Evolutionary conservation across 2,888 invertebrate species (phyloP), one percentile per base, ranked within the genome.

Genomic region (Zaprionus bogoriensis): DNA sequence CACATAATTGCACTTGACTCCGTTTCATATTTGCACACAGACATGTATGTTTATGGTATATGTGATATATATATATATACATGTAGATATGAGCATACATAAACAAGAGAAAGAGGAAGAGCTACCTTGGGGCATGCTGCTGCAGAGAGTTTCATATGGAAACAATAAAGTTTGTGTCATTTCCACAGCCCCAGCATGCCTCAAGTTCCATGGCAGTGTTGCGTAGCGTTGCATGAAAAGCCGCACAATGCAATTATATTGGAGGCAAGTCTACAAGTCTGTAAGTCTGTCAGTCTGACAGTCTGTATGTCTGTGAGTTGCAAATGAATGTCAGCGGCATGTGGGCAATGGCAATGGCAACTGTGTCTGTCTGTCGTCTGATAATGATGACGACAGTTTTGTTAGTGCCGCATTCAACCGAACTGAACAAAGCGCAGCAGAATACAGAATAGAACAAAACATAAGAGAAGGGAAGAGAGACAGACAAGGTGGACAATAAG

Each of bases 271-370:
- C 41, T n/a, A n/a, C 22, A 27, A 27, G 41, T 41, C 47, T 62
- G n/a, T n/a, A n/a, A n/a, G n/a, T n/a, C n/a, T n/a, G n/a, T n/a
- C n/a, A n/a, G n/a, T n/a, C n/a, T n/a, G n/a, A n/a, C n/a, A 17
- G 14, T 7, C 41, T n/a, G n/a, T n/a, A 27, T 9, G 41, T 41
- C 47, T 62, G 38, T 64, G 67, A 70, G 32, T 36, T 52, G 60
- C 71, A 71, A 78, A 78, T 76, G 65, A 78, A 76, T 71, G 76
- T 67, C 78, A 74, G 51, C 75, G 38, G 47, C 60, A 71, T 71
- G 67, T 60, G 51, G 58, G 53, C 48, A 53, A 70, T 76, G 71
- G 74, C 53, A 63, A 64, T n/a, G n/a, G n/a, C n/a, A n/a, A n/a
- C n/a, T n/a, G n/a, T n/a, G n/a, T n/a, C n/a, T n/a, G n/a, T n/a